These are phyloP conservation scores for Dendrolimus punctatus DNA, from an alignment of 1,140 invertebrate genomes.

Conservation along the genomic window DNA sequence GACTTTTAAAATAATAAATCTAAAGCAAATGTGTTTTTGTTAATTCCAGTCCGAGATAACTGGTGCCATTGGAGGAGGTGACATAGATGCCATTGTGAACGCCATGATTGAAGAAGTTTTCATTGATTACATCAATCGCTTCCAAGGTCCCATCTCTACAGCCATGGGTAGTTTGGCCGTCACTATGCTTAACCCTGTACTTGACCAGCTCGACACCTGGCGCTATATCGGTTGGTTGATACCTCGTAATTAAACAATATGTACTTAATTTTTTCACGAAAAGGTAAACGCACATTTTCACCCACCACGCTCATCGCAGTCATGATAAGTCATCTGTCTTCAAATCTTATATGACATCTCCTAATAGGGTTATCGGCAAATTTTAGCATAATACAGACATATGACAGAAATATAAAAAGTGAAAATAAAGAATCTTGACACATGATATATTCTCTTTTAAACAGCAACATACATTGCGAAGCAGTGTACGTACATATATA, in stretches of 20 bases:
- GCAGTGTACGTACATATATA: no score
- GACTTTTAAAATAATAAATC: neutral
- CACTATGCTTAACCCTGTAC: slow-evolving; percentile 29
- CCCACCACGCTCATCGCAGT: no score
- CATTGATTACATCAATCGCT: slow-evolving; percentile 44
- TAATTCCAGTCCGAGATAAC: slow-evolving; percentile 29
- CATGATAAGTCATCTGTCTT: no score
- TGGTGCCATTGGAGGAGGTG: slow-evolving; percentile 52
- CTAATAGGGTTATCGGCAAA: no score
- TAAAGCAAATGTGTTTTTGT: neutral
- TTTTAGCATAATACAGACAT: no score
- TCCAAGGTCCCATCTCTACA: slow-evolving; percentile 33
- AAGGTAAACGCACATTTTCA: neutral
- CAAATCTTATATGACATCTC: no score
- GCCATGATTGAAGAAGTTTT: slow-evolving; percentile 47
- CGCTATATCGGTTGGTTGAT: slow-evolving; percentile 24
- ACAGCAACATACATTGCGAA: no score
- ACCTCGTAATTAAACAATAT: slow-evolving; percentile 1
- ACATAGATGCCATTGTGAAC: slow-evolving; percentile 55
- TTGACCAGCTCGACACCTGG: slow-evolving; percentile 42
- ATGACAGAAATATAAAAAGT: no score
- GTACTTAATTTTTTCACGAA: neutral
- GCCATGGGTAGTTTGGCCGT: slow-evolving; percentile 11
- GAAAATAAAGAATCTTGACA: no score
- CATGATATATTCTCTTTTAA: no score